phyloP scores from a whole-genome alignment of 1,140 invertebrate genomes.

The Brachionus plicatilis region DNA sequence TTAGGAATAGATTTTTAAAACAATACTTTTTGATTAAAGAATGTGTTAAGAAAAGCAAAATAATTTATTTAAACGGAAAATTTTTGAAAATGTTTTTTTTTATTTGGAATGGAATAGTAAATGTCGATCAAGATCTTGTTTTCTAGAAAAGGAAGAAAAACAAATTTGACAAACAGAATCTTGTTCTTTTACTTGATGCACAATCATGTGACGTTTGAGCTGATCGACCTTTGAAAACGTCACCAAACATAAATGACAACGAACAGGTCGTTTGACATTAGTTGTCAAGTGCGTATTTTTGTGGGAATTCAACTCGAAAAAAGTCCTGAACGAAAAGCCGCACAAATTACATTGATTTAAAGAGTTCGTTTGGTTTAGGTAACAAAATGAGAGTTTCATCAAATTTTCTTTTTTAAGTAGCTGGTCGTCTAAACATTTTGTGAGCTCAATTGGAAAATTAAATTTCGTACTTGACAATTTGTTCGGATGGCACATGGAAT shows the following conservation, averaged over 20 bases:
- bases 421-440: not conserved
- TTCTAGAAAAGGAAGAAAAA: slow-evolving; percentile 27
- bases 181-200: slow-evolving; percentile 29
- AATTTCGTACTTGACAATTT: not conserved
- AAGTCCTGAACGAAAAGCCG: not conserved
- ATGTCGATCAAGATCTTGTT: slow-evolving; percentile 38
- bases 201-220: slow-evolving; percentile 36
- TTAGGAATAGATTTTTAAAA: too few species aligned
- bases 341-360: slow-evolving; percentile 5
- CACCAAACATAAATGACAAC: slow-evolving; percentile 38
- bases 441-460: not conserved
- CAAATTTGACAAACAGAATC: slow-evolving; percentile 38
- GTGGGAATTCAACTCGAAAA: not conserved
- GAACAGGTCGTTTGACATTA: slow-evolving; percentile 14
- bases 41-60: not conserved
- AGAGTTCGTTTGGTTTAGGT: not conserved
- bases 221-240: slow-evolving; percentile 30
- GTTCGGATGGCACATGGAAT: not conserved
- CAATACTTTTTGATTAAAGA: too few species aligned
- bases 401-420: not conserved
- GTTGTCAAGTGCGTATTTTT: not conserved
- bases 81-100: not conserved
- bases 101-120: slow-evolving; percentile 33
- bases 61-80: not conserved
- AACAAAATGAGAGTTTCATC: not conserved